Evolutionary conservation across 1,140 invertebrate genomes (phyloP).

Genomic region (Rhagoletis zephyria): DNA sequence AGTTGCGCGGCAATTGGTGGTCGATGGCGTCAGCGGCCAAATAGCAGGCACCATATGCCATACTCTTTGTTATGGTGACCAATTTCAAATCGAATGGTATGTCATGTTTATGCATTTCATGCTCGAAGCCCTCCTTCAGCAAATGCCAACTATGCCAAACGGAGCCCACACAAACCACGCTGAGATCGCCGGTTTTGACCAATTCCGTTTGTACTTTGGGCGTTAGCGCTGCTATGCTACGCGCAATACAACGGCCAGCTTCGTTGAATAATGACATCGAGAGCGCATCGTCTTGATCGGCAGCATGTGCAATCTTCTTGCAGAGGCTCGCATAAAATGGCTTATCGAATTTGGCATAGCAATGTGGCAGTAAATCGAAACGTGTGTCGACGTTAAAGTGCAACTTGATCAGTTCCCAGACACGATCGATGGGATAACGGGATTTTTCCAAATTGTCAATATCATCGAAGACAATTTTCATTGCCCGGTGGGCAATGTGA

Average conservation of each 20-base stretch:
- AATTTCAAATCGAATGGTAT: slow-evolving; percentile 78
- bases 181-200: slow-evolving; percentile 78
- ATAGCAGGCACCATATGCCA: slow-evolving; percentile 84
- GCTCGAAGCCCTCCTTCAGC: slow-evolving; percentile 81
- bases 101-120: slow-evolving; percentile 75
- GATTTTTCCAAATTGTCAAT: slow-evolving; percentile 84
- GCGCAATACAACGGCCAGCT: slow-evolving; percentile 84
- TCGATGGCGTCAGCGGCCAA: slow-evolving; percentile 80
- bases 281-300: slow-evolving; percentile 81
- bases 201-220: slow-evolving; percentile 79
- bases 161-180: slow-evolving; percentile 93
- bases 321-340: slow-evolving; percentile 85
- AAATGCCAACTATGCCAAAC: slow-evolving; percentile 95
- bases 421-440: slow-evolving; percentile 78
- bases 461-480: slow-evolving; percentile 91
- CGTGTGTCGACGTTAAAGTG: slow-evolving; percentile 86
- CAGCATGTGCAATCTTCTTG: slow-evolving; percentile 81
- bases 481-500: slow-evolving; percentile 87
- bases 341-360: slow-evolving; percentile 90
- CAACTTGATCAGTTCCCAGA: slow-evolving; percentile 83
- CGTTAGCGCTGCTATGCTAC: slow-evolving; percentile 81
- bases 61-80: slow-evolving; percentile 78
- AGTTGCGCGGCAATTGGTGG: slow-evolving; percentile 73
- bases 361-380: slow-evolving; percentile 80
- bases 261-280: slow-evolving; percentile 83